Conservation (phyloP, 2,113 vertebrate species). For the Pogona vitticeps region DNA sequence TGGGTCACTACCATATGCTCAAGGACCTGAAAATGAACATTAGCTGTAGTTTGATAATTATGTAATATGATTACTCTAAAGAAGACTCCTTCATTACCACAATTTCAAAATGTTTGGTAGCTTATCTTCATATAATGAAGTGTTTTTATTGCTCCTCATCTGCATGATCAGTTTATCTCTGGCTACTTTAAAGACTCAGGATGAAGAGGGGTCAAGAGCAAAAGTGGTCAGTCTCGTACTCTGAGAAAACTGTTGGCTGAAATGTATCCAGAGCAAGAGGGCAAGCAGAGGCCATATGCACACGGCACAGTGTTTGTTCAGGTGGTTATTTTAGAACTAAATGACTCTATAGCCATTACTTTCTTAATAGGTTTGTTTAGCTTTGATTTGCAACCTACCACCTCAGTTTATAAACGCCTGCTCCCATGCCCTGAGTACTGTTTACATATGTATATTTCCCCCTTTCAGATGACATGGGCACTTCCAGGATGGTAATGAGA, state of each 20-base stretch:
- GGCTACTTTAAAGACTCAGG: neutral
- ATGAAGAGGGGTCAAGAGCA: neutral
- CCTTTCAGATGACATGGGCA: neutral
- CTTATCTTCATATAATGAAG: neutral
- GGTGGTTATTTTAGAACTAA: neutral
- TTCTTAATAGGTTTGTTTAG: neutral
- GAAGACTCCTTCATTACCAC: neutral
- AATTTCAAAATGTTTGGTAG: too few relatives aligned
- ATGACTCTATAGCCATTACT: neutral
- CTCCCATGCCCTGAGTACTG: neutral
- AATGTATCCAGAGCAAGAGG: neutral
- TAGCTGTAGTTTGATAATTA: too few relatives aligned
- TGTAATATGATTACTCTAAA: neutral
- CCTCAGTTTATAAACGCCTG: neutral
- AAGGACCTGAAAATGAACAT: neutral
- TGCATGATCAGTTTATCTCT: neutral
- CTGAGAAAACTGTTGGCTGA: neutral
- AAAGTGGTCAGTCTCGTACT: neutral
- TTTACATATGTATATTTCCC: neutral
- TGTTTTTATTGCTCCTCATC: neutral
- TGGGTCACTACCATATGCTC: neutral
- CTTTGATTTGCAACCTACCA: neutral
- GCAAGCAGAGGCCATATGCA: neutral
- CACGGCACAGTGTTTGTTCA: neutral
- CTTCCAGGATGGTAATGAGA: neutral